These are phyloP conservation scores for Liposcelis brunnea DNA, from an alignment of 2,888 invertebrate genomes.

Conservation along the genomic window DNA sequence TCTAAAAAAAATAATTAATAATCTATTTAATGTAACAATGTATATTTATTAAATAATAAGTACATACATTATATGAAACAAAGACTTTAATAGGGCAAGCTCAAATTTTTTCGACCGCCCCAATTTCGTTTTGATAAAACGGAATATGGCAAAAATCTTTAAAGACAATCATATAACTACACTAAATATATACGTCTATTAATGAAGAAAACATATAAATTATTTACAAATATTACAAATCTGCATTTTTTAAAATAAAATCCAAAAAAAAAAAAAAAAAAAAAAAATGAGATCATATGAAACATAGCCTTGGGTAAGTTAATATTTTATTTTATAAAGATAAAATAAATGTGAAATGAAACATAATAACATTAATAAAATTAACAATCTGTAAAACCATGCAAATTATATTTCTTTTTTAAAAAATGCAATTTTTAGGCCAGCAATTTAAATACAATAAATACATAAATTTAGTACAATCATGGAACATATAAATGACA, in stretches of 20 bases:
- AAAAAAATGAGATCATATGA: not conserved
- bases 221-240: constrained; percentile 4
- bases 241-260: not conserved
- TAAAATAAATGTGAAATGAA: constrained; percentile 4
- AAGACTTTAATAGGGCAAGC: too few relatives aligned
- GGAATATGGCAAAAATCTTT: not conserved
- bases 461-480: not conserved
- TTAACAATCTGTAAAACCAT: not conserved
- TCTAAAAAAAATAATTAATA: too few relatives aligned
- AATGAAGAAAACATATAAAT: not conserved
- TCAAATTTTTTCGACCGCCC: not conserved
- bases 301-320: too few relatives aligned
- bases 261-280: not conserved
- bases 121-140: not conserved
- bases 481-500: not conserved
- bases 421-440: constrained; percentile 3
- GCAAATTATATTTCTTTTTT: not conserved
- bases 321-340: too few relatives aligned
- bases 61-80: too few relatives aligned
- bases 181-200: not conserved
- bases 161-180: not conserved
- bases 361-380: not conserved
- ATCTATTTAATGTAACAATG: too few relatives aligned
- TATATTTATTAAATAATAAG: too few relatives aligned
- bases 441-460: not conserved